Base-by-base conservation (phyloP, 2,797 vertebrate species). In the Argyrosomus regius region DNA sequence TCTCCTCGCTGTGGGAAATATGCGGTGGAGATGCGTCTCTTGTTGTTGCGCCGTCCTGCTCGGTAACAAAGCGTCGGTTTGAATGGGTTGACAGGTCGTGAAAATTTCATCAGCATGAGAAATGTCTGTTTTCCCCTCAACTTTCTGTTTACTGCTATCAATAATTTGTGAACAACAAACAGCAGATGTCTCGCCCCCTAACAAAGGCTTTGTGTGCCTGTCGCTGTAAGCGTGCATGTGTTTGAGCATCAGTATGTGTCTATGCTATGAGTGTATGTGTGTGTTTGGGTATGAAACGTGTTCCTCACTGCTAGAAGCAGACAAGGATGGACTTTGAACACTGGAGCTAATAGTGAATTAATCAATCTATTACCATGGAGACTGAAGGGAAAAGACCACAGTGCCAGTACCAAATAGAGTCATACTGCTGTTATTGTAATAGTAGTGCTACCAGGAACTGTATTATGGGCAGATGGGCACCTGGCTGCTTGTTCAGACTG, bases 111-210 rank as follows among this genome's bases (percentile, higher is more conserved):
- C 86, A 89, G 85, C 77, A 89, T 87, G 89, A 91, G 88, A 88
- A 91, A 93, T 87, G 89, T 66, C 80, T 89, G 90, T 91, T 92
- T 91, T 88, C 77, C 68, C 81, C 87, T 88, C 88, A 88, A 92
- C 89, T 91, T 86, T 93, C 87, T 91, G 87, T 93, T 93, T 93
- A 90, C 83, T 78, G 82, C 85, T 79, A 93, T 93, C 78, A 93
- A 94, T 94, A 86, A 92, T 94, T 92, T 89, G 91, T 88, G 86
- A 85, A 89, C 87, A 90, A 88, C 89, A 91, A 92, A 91, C 90
- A 91, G 84, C 89, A 91, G 90, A 84, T 92, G 91, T 91, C 87
- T 88, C 74, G 77, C 46, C 72, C 72, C 22, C 68, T 70, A 70
- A 86, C 84, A 80, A 85, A 86, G 65, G 73, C 67, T 56, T 1